Percentiles rank a stretch among this genome's conserved stretches.
These are phyloP conservation scores for Zaprionus nigranus DNA, from an alignment of 1,140 invertebrate species.

Conservation along the genomic window DNA sequence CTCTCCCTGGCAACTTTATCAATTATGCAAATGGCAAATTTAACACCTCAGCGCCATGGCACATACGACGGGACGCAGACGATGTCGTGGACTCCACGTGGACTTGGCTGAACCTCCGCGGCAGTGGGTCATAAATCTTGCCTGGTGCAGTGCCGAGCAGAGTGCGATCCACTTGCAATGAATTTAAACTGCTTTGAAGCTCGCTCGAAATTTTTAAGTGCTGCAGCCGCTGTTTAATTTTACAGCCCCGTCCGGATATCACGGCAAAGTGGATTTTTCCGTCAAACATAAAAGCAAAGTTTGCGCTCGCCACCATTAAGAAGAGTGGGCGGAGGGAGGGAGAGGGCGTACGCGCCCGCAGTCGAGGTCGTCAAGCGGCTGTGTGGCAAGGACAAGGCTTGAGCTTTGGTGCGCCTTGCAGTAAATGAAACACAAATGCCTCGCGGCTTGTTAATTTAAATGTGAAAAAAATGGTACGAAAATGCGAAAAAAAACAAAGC, in stretches of 20 bases:
- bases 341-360: too few relatives aligned
- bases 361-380: constrained; percentile 12
- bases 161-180: constrained; percentile 58
- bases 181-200: constrained; percentile 74
- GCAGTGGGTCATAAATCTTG: constrained; percentile 64
- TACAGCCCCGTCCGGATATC: constrained; percentile 67
- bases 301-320: constrained; percentile 56
- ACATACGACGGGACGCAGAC: constrained; percentile 40
- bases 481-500: not conserved
- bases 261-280: constrained; percentile 81
- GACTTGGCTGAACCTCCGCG: not conserved
- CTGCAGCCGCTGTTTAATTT: constrained; percentile 64
- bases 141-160: constrained; percentile 24
- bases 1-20: constrained; percentile 56
- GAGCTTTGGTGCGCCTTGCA: constrained; percentile 47
- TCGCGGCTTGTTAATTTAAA: constrained; percentile 74
- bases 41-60: constrained; percentile 68
- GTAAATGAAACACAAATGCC: constrained; percentile 78
- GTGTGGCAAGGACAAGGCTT: constrained; percentile 9
- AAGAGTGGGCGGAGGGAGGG: not conserved
- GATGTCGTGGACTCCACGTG: not conserved
- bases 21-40: constrained; percentile 80
- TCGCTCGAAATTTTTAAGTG: constrained; percentile 63
- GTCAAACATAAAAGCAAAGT: constrained; percentile 78
- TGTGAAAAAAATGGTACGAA: constrained; percentile 41